A percentile compares a stretch with the other conserved stretches of the same genome.
phyloP scores from a whole-genome alignment of 2,113 vertebrate species.

The Cynoglossus semilaevis region DNA sequence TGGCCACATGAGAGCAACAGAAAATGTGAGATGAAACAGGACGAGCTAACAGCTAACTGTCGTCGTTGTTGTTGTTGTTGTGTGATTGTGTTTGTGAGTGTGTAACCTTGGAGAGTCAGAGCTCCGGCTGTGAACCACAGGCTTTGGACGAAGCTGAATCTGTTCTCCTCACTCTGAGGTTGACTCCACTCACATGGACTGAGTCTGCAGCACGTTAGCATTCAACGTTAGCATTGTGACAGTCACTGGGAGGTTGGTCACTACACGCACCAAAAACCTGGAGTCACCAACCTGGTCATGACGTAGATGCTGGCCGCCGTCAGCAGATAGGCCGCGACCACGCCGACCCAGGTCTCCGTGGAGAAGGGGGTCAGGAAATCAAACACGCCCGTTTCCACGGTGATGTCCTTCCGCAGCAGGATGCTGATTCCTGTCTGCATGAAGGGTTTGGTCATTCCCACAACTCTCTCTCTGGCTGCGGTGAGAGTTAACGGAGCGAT shows the following conservation, averaged over 20 bases:
- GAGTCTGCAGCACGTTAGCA: slow-evolving; percentile 67
- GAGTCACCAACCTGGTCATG: slow-evolving; percentile 81
- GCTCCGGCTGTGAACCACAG: slow-evolving; percentile 86
- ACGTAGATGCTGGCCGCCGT: slow-evolving; percentile 82
- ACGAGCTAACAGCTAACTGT: too few species aligned
- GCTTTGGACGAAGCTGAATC: slow-evolving; percentile 82
- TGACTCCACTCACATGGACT: slow-evolving; percentile 87
- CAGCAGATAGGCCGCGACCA: slow-evolving; percentile 82
- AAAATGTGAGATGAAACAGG: neutral
- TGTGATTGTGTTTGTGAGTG: neutral
- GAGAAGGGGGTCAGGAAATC: slow-evolving; percentile 85
- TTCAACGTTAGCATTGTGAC: too few species aligned
- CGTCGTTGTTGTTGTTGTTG: too few species aligned
- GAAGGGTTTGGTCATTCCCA: slow-evolving; percentile 87
- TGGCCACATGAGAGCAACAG: slow-evolving; percentile 40
- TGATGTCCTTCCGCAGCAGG: slow-evolving; percentile 79
- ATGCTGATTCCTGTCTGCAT: slow-evolving; percentile 89
- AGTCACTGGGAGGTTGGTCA: too few species aligned
- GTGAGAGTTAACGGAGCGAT: slow-evolving; percentile 86
- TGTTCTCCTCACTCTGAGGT: slow-evolving; percentile 78
- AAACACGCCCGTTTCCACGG: slow-evolving; percentile 75
- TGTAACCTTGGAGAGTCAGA: slow-evolving; percentile 83
- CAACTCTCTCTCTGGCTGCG: slow-evolving; percentile 77
- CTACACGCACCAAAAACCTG: too few species aligned
- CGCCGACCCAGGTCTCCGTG: slow-evolving; percentile 82